Base-by-base conservation (phyloP, 2,888 invertebrate genomes). In the Cinara cedri region DNA sequence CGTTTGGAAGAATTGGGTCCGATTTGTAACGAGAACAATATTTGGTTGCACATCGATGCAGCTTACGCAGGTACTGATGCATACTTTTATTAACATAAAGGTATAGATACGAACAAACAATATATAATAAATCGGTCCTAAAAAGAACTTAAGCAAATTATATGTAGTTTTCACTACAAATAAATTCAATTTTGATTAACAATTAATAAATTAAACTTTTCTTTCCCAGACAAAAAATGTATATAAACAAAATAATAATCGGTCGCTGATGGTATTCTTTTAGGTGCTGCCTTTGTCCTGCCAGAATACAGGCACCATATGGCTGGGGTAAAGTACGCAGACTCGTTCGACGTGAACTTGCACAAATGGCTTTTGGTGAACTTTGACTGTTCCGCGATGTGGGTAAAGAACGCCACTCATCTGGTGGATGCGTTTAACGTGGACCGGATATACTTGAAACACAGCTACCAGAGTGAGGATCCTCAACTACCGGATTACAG, bases 311-410 rank as follows among this genome's bases (percentile, higher is more conserved):
- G 94, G 74, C 88, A 92, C 83, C 86, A 94, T 13, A 91, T 95
- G 88, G 88, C 89, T 80, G 94, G 94, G 0, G 86, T 94, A 9
- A 90, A 98, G 86, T 89, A 90, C 80, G 94, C 91, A 0, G 93
- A 96, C 85, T 97, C 97, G 0, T 92, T 97, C 84, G 96, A 96
- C 85, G 91, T 97, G 82, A 99, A 99, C 86, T 91, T 95, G 0
- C 97, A 98, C 86, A 98, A 99, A 87, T 97, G 97, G 93, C 88
- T 98, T 87, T 89, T 96, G 81, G 93, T 96, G 6, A 96, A 94
- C 85, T 98, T 97, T 82, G 98, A 99, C 86, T 97, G 97, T 84
- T 96, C 96, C 0, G 92, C 95, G 0, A 91, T 98, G 90, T 94
- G 94, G 94, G 91, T 97, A 8, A 92, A 91, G 84, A 91, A 97